These are phyloP conservation scores for Synanceia verrucosa DNA, from an alignment of 2,797 vertebrate species.

Conservation along the genomic window DNA sequence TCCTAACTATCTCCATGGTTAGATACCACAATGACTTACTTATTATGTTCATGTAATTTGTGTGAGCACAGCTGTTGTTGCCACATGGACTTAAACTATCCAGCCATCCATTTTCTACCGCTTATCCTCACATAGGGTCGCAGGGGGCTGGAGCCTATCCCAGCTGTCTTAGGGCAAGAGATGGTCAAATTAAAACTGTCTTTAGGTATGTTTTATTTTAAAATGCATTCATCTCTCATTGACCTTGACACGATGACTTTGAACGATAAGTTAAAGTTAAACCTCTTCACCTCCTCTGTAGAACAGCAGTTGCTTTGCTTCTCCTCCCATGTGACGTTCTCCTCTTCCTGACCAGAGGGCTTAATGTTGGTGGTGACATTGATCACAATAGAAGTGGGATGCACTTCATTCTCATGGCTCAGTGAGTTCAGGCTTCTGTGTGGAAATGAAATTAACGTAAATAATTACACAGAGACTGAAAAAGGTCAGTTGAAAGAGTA, in stretches of 20 bases:
- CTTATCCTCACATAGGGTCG: too few species aligned
- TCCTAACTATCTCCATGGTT: not conserved
- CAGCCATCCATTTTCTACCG: too few species aligned
- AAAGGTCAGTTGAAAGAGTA: not conserved
- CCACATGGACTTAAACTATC: not conserved
- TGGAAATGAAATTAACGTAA: not conserved
- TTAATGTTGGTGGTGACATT: conserved; percentile 75
- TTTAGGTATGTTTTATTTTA: not conserved
- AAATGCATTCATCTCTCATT: not conserved
- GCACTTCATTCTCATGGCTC: conserved; percentile 56
- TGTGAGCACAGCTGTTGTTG: not conserved
- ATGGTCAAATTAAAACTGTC: not conserved
- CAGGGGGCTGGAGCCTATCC: too few species aligned
- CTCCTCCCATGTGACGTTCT: conserved; percentile 29
- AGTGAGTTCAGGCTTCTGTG: conserved; percentile 40
- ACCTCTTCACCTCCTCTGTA: conserved; percentile 54
- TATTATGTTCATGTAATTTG: not conserved
- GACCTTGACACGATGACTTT: not conserved
- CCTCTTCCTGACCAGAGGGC: conserved; percentile 47
- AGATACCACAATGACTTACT: not conserved
- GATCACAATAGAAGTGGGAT: conserved; percentile 74
- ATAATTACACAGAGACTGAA: not conserved
- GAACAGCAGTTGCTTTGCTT: conserved; percentile 13
- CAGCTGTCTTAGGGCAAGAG: too few species aligned
- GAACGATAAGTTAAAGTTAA: not conserved